Evolutionary conservation across 2,888 invertebrate genomes (phyloP).

Genomic region (Nomada ruficornis): DNA sequence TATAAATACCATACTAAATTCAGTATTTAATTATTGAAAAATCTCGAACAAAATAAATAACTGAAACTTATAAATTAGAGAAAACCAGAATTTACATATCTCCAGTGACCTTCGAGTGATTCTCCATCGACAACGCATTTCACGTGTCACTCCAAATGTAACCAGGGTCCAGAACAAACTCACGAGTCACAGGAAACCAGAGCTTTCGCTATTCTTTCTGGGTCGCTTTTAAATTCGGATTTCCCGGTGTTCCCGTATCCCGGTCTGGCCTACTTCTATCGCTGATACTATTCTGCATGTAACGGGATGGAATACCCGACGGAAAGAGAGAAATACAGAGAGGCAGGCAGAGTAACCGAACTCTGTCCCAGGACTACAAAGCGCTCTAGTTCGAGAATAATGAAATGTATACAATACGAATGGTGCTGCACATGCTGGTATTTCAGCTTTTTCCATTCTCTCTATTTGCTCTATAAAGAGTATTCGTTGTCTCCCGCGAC

Average conservation of each 20-base stretch:
- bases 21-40: too few species aligned
- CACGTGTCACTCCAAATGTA: slow-evolving; percentile 18
- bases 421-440: slow-evolving; percentile 22
- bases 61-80: too few species aligned
- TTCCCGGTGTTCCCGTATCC: slow-evolving; percentile 48
- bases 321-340: slow-evolving; percentile 12
- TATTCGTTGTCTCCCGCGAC: slow-evolving; percentile 2
- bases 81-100: neutral
- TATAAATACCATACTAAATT: too few species aligned
- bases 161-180: slow-evolving; percentile 35
- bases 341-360: slow-evolving; percentile 9
- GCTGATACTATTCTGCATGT: slow-evolving; percentile 49
- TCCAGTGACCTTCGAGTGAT: neutral
- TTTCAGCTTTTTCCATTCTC: slow-evolving; percentile 13
- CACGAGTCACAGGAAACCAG: slow-evolving; percentile 24
- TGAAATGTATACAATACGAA: slow-evolving; percentile 58
- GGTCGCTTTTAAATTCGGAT: slow-evolving; percentile 59
- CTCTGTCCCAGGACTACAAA: slow-evolving; percentile 52
- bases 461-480: slow-evolving; percentile 14
- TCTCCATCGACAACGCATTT: slow-evolving; percentile 5
- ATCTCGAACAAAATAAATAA: too few species aligned
- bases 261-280: slow-evolving; percentile 46
- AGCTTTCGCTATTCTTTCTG: slow-evolving; percentile 36
- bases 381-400: slow-evolving; percentile 49
- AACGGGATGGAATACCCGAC: slow-evolving; percentile 45